Percentiles rank a stretch among this genome's conserved stretches.
phyloP scores from a whole-genome alignment of 2,888 invertebrate genomes.

The Perithous albicinctus region DNA sequence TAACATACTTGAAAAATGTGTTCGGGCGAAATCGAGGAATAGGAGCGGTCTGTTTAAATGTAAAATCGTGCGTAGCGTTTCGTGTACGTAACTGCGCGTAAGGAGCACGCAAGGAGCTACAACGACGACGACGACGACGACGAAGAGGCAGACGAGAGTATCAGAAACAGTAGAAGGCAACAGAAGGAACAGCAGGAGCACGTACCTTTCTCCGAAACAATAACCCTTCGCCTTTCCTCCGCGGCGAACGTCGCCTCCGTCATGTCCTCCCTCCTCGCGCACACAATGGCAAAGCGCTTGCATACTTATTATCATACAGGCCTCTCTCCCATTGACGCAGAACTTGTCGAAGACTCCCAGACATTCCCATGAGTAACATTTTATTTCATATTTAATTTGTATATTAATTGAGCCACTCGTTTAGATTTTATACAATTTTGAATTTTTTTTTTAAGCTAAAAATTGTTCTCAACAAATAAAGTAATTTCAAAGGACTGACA shows the following conservation, averaged over 20 bases:
- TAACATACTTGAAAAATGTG: background rate
- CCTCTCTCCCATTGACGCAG: slow-evolving; percentile 72
- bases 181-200: slow-evolving; percentile 58
- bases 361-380: background rate
- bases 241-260: slow-evolving; percentile 65
- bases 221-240: slow-evolving; percentile 76
- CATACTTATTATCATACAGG: slow-evolving; percentile 76
- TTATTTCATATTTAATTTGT: background rate
- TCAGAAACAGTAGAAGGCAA: slow-evolving; percentile 41
- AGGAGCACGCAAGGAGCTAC: background rate
- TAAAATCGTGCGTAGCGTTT: background rate
- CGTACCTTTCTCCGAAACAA: slow-evolving; percentile 77
- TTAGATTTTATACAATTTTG: too few species aligned
- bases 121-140: slow-evolving; percentile 42
- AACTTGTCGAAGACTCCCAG: slow-evolving; percentile 63
- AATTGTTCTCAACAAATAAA: too few species aligned
- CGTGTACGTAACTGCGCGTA: background rate
- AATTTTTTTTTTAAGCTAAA: too few species aligned
- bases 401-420: background rate
- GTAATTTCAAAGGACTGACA: too few species aligned
- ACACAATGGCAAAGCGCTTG: slow-evolving; percentile 63
- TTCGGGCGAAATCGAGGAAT: background rate
- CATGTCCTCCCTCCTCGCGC: slow-evolving; percentile 41
- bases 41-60: background rate
- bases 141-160: slow-evolving; percentile 46